Conservation (phyloP, 2,888 invertebrate species). For the Drosophila paracracens region DNA sequence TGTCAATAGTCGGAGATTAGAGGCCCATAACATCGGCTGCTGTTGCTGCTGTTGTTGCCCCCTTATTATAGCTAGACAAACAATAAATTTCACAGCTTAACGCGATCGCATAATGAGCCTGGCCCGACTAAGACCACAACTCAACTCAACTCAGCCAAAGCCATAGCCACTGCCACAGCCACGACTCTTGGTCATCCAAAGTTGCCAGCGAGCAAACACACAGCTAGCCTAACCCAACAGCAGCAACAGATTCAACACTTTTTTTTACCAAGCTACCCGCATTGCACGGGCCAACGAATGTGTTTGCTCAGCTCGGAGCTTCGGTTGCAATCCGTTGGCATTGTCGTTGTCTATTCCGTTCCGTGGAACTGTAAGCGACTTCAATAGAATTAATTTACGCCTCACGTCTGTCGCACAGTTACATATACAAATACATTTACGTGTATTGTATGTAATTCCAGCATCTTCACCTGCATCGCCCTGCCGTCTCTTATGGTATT, state of each 20-base stretch:
- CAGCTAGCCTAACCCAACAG: slow-evolving; percentile 21
- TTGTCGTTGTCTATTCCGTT: slow-evolving; percentile 41
- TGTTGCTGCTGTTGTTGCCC: slow-evolving; percentile 15
- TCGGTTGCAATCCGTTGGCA: slow-evolving; percentile 42
- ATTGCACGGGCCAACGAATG: slow-evolving; percentile 25
- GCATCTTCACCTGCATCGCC: slow-evolving; percentile 13
- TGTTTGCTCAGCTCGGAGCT: slow-evolving; percentile 44
- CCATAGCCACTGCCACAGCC: slow-evolving; percentile 5
- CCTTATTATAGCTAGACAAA: slow-evolving; percentile 69
- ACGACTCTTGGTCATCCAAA: slow-evolving; percentile 36
- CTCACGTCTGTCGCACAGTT: slow-evolving; percentile 77
- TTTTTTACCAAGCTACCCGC: slow-evolving; percentile 29
- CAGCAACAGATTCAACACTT: slow-evolving; percentile 66
- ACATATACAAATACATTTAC: slow-evolving; percentile 25
- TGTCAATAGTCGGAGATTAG: slow-evolving; percentile 78
- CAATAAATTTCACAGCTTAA: slow-evolving; percentile 84
- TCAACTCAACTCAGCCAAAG: slow-evolving; percentile 4
- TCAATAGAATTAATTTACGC: slow-evolving; percentile 84
- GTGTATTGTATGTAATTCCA: slow-evolving; percentile 18
- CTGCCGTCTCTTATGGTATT: slow-evolving; percentile 47
- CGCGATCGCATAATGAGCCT: slow-evolving; percentile 83
- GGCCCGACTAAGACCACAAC: slow-evolving; percentile 20
- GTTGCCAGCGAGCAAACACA: slow-evolving; percentile 68
- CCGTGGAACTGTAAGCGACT: slow-evolving; percentile 80
- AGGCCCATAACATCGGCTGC: slow-evolving; percentile 56